Evolutionary conservation across 2,113 vertebrate genomes (phyloP), one percentile per base, ranked within the genome.

Genomic region (Fulmarus glacialis): DNA sequence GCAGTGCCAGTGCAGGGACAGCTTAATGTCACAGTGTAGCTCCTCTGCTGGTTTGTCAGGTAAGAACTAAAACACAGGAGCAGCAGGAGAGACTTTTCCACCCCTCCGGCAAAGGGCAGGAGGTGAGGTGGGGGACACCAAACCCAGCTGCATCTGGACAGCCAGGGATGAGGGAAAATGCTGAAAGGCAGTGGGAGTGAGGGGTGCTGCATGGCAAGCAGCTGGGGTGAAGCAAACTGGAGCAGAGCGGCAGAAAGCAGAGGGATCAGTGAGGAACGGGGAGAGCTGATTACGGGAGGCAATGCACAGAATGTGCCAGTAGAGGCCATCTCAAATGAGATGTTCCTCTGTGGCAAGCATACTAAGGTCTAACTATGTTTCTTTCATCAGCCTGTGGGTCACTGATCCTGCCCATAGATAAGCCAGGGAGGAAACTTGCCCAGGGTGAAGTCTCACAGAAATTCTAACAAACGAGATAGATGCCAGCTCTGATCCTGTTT

Each of bases 221-320:
- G 47, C 45, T 70, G 78, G 29, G 22, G 21, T 55, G 43, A 82
- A 63, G 38, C 27, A 78, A 67, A 53, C 2, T 4, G 5, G 22
- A 89, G 38, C 38, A 32, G 27, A 58, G 45, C 20, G 4, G 30
- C 27, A 62, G 34, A 34, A 62, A 38, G 26, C 2, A 0, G 45
- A 43, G 27, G 58, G 9, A 48, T 64, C 9, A 5, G 8, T 29
- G 45, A 56, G 73, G 60, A 81, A 11, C 1, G 2, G 32, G 48
- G 45, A 55, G 43, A 92, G 48, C 68, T 24, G 47, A 15, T 4
- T 9, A 23, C 2, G 0, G 2, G 36, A 85, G 34, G 36, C 47
- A 75, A 0, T 7, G 47, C 4, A 2, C 15, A 55, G 56, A 14
- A 15, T 4, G 16, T 29, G 59, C n/a, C 16, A 27, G 18, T 4